phyloP scores from a whole-genome alignment of 1,140 invertebrate species.

The Oryctes rhinoceros region DNA sequence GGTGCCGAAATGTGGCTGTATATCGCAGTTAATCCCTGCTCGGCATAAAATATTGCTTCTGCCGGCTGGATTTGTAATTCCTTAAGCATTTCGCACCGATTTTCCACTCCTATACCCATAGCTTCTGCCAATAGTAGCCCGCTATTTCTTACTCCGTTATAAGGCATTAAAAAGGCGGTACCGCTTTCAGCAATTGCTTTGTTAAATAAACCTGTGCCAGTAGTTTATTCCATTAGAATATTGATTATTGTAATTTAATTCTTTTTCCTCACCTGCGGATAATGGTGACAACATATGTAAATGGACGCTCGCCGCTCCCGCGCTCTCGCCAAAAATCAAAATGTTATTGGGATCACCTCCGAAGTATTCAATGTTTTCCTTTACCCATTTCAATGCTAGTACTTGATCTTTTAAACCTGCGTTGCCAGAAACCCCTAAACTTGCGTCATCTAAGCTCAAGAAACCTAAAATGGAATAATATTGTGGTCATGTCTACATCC shows the following conservation, averaged over 20 bases:
- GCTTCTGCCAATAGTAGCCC: not conserved
- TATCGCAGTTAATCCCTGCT: not conserved
- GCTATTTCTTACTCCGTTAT: not conserved
- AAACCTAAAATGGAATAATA: conserved; percentile 59
- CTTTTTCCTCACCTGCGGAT: conserved; percentile 63
- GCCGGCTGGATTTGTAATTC: not conserved
- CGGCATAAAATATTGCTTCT: not conserved
- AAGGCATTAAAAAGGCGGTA: not conserved
- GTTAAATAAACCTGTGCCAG: not conserved
- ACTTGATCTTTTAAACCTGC: conserved; percentile 70
- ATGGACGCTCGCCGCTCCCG: conserved; percentile 65
- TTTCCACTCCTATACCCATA: conserved; percentile 41
- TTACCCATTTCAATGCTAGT: conserved; percentile 67
- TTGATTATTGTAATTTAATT: no score
- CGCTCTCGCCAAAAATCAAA: conserved; percentile 67
- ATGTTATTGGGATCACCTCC: conserved; percentile 68
- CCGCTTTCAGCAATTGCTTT: conserved; percentile 13
- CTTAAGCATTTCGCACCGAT: conserved; percentile 53
- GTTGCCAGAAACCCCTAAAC: conserved; percentile 64
- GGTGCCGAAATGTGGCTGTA: not conserved
- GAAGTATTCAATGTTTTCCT: conserved; percentile 67
- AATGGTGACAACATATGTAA: conserved; percentile 64
- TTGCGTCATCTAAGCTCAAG: conserved; percentile 59
- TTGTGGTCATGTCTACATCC: not conserved
- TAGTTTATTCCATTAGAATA: not conserved